Percentiles rank a stretch among this genome's conserved stretches.
Conservation (phyloP, 2,797 vertebrate genomes). For the Yasuhikotakia modesta region DNA sequence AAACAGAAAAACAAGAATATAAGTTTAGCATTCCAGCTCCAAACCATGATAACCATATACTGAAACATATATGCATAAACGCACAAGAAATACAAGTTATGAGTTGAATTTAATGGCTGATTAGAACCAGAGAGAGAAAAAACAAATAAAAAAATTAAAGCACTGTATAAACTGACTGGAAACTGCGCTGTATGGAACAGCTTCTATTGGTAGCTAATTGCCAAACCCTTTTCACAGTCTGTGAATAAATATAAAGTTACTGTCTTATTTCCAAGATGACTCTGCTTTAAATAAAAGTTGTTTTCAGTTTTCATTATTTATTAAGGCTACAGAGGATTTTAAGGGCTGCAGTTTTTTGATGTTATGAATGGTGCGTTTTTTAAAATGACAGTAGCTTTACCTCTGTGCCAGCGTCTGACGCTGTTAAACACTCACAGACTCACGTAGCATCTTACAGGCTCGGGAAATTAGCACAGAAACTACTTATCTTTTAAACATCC, state of each 20-base stretch:
- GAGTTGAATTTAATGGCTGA: no score
- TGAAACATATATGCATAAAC: background rate
- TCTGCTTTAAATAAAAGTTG: background rate
- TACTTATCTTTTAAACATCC: no score
- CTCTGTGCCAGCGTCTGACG: background rate
- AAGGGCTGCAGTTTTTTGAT: background rate
- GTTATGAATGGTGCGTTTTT: background rate
- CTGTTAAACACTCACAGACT: background rate
- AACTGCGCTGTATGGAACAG: conserved; percentile 18
- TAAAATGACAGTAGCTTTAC: background rate
- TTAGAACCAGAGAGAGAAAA: background rate
- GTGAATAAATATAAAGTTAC: conserved; percentile 56
- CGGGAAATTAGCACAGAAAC: no score
- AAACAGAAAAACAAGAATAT: conserved; percentile 38
- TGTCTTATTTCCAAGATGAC: conserved; percentile 41
- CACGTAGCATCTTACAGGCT: no score
- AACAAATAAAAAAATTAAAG: background rate
- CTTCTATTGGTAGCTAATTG: conserved; percentile 52
- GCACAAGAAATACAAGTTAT: background rate
- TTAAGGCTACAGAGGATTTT: background rate
- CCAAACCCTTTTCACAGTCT: conserved; percentile 41
- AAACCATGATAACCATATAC: background rate
- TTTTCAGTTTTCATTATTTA: background rate
- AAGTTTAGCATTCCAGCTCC: no score
- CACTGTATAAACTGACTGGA: background rate